A percentile compares a stretch with the other conserved stretches of the same genome.
These are phyloP conservation scores for Penaeus japonicus DNA, from an alignment of 1,140 invertebrate genomes.

Conservation along the genomic window DNA sequence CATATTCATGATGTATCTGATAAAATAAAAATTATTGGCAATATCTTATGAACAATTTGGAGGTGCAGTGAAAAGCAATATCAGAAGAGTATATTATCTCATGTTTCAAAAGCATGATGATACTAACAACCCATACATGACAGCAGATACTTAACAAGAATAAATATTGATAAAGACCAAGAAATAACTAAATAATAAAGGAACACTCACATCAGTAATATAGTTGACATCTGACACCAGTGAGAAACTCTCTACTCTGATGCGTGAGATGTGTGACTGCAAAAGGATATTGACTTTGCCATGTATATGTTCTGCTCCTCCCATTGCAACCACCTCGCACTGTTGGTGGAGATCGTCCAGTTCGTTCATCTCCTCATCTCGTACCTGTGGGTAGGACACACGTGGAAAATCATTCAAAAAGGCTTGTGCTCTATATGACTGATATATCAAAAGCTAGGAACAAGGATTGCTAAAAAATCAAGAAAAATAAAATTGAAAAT, in stretches of 20 bases:
- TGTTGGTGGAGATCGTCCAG: conserved; percentile 76
- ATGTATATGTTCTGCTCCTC: conserved; percentile 86
- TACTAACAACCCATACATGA: neutral
- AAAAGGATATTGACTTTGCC: conserved; percentile 98
- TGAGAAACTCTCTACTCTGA: conserved; percentile 84
- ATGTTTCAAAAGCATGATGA: too few relatives aligned
- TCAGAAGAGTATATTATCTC: too few relatives aligned
- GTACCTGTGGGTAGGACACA: conserved; percentile 70
- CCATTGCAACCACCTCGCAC: conserved; percentile 79
- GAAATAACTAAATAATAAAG: neutral
- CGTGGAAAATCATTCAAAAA: neutral
- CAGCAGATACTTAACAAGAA: neutral
- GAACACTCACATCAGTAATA: conserved; percentile 78
- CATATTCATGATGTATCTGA: too few relatives aligned
- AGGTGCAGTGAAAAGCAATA: too few relatives aligned
- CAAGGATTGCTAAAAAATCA: neutral
- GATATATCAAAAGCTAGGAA: neutral
- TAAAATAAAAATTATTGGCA: too few relatives aligned
- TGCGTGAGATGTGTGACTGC: conserved; percentile 85
- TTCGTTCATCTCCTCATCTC: conserved; percentile 94
- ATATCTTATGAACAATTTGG: too few relatives aligned
- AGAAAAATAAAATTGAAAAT: neutral
- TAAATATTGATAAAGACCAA: neutral
- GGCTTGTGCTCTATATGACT: neutral
- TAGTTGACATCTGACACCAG: conserved; percentile 93